Evolutionary conservation across 2,113 vertebrate genomes (phyloP), one percentile per base, ranked within the genome.

Genomic region (Psettodes erumei): DNA sequence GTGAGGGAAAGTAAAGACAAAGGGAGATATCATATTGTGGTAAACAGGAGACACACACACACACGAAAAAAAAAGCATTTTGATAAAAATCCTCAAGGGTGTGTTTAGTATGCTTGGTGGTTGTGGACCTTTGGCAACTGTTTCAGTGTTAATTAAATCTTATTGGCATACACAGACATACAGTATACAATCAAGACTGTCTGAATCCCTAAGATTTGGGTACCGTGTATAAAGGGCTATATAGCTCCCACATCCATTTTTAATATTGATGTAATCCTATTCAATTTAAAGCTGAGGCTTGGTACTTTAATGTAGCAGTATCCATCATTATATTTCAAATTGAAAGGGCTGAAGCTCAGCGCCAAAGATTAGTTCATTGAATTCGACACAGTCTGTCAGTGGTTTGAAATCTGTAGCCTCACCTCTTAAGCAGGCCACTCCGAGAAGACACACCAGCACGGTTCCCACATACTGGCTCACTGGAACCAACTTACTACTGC

Each of bases 361-460:
- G n/a, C 25, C 48, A 37, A 62, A 75, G 62, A 79, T 65, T 27
- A 77, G 79, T 59, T 10, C 77, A 62, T 32, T 54, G 18, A 75
- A 75, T 71, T 19, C 33, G 32, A 56, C 27, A 68, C 58, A 1
- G 27, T 13, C 30, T 33, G 32, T 23, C 4, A 27, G 56, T 18
- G 4, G 27, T 19, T 43, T 68, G 11, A 62, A 16, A 70, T 38
- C 19, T 9, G 64, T 8, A 18, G 23, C 68, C 94, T 91, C 89
- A 97, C 96, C 96, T 96, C 96, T 90, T 38, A 97, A 93, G 89
- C 95, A 97, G 65, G 94, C 95, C 25, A 97, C 94, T 8, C 96
- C 96, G 1, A 96, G 92, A 75, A 97, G 92, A 37, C 96, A 94
- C 1, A 97, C 90, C 63, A 97, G 84, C 68, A 94, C 79, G 0